phyloP scores from a whole-genome alignment of 30 jellyfish, hydroid and myxozoan species.

The Chironex yamaguchii region DNA sequence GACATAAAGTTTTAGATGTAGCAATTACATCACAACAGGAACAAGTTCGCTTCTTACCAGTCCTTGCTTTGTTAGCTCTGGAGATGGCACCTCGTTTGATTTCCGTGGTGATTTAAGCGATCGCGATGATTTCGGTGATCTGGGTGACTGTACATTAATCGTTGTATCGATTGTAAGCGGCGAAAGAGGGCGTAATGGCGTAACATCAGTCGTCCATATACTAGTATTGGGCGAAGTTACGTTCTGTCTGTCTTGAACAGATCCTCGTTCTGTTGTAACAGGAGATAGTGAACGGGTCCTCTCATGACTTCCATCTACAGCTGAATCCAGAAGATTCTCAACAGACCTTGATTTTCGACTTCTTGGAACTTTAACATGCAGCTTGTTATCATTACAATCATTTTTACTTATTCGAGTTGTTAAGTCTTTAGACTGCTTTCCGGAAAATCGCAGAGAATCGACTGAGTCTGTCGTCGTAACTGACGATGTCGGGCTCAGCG shows the following conservation, averaged over 20 bases:
- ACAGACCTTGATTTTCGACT: not conserved
- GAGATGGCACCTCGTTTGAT: not conserved
- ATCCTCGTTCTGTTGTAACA: not conserved
- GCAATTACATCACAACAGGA: too few species aligned
- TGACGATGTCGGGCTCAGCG: not conserved
- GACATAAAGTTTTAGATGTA: too few species aligned
- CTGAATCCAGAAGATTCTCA: not conserved
- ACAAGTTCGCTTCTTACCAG: not conserved
- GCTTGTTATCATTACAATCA: not conserved
- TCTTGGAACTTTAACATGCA: not conserved
- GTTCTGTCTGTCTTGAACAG: not conserved
- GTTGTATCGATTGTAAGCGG: not conserved
- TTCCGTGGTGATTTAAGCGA: not conserved
- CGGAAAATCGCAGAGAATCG: not conserved
- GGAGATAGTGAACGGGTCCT: not conserved
- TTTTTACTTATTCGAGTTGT: not conserved
- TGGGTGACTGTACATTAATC: not conserved
- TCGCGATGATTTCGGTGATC: not conserved
- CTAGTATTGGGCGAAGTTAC: not conserved
- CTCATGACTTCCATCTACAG: not conserved
- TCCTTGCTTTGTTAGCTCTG: not conserved
- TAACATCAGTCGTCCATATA: not conserved
- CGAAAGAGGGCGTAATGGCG: not conserved
- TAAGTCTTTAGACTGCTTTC: not conserved
- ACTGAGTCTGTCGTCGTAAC: not conserved